Evolutionary conservation across 2,797 vertebrate genomes (phyloP), one percentile per base, ranked within the genome.

Genomic region (Saxicola maurus): DNA sequence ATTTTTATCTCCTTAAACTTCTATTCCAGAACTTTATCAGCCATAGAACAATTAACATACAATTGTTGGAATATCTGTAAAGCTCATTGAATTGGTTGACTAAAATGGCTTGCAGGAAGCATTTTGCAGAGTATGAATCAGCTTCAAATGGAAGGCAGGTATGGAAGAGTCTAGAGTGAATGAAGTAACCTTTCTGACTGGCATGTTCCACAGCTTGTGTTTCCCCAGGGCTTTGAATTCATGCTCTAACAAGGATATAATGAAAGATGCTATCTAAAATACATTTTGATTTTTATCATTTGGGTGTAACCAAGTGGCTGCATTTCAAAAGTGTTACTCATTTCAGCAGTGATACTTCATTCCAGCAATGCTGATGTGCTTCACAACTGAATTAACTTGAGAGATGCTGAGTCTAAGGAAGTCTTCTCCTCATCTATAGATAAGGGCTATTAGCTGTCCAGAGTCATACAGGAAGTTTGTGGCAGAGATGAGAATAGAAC

Each of bases 291-390:
- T 91, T 91, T 92, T 95, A 94, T 95, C 82, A 16, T 82, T 84
- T 76, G 94, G 93, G 91, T 94, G 91, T 87, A 88, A 89, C 92
- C 67, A 60, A 71, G 51, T 92, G 61, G 83, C 87, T 93, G 80
- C 77, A 65, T 93, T 91, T 89, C 90, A 92, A 62, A 69, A 87
- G 45, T 30, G 69, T 95, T 93, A 83, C 94, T 95, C 92, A 94
- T 46, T 82, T 66, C 66, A 95, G 65, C 82, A 92, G 62, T 57
- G 57, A 17, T 74, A 11, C 68, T 78, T 92, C 71, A 53, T 82
- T 88, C 48, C 73, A 87, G 78, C 0, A 0, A 33, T 83, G 49
- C 81, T 75, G 60, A 11, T 35, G 13, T 81, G 51, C 56, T 90
- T 86, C 61, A 31, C 52, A 62, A 23, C 69, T 55, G 62, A 85